These are phyloP conservation scores for Pecten maximus DNA, from an alignment of 2,888 invertebrate genomes.

Conservation along the genomic window DNA sequence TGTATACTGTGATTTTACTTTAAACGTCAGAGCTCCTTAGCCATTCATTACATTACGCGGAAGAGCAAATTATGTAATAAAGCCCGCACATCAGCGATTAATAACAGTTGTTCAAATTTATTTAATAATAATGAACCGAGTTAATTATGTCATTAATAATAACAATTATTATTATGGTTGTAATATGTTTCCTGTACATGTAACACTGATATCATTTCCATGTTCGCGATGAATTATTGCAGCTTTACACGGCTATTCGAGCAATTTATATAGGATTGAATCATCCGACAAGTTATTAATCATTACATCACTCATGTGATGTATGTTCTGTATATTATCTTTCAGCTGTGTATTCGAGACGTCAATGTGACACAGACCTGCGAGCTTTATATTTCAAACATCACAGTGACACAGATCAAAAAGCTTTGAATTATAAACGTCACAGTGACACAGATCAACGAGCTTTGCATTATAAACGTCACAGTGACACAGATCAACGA, in stretches of 20 bases:
- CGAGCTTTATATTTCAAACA: no score
- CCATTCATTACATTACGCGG: no score
- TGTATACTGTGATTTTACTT: no score
- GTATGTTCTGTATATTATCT: neutral
- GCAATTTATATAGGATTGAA: neutral
- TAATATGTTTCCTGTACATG: neutral
- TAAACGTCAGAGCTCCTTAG: no score
- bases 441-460: no score
- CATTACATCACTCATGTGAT: neutral
- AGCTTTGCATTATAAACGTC: no score
- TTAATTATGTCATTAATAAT: neutral
- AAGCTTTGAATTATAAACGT: no score
- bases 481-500: no score
- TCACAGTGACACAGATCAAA: no score
- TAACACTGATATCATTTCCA: constrained; percentile 6
- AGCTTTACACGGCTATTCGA: neutral
- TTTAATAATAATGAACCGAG: neutral
- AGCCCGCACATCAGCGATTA: no score
- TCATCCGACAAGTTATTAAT: neutral
- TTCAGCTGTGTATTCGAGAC: neutral
- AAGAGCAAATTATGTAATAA: no score
- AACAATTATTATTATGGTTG: neutral
- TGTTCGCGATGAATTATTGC: neutral
- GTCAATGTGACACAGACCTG: no score
- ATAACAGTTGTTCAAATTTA: neutral